Percentiles rank a stretch among this genome's conserved stretches.
These are phyloP conservation scores for Aleiodes alternator DNA, from an alignment of 2,888 invertebrate species.

Conservation along the genomic window DNA sequence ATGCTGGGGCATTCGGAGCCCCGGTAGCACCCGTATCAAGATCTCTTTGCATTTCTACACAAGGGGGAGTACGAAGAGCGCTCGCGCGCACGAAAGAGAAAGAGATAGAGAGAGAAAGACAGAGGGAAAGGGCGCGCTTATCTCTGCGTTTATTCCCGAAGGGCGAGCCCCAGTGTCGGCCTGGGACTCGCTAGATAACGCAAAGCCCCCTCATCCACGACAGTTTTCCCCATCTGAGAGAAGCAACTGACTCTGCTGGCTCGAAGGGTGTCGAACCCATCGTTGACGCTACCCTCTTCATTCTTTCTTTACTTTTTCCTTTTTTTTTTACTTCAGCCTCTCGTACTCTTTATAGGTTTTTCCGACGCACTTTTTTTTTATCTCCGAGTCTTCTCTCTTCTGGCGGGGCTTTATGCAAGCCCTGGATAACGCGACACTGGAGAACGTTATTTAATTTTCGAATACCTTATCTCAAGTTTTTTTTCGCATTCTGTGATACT, in stretches of 20 bases:
- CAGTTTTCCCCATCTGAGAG: conserved; percentile 13
- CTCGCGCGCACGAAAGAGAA: too few species aligned
- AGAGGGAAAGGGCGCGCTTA: conserved; percentile 66
- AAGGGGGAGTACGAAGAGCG: conserved; percentile 60
- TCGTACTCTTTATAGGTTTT: conserved; percentile 15
- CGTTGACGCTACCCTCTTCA: conserved; percentile 40
- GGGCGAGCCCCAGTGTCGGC: conserved; percentile 71
- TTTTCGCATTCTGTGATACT: conserved; percentile 17
- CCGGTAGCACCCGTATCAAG: conserved; percentile 71
- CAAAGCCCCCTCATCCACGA: conserved; percentile 49
- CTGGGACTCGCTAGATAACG: conserved; percentile 74
- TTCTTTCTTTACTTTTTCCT: conserved; percentile 1
- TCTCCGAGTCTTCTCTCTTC: conserved; percentile 30
- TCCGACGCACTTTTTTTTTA: conserved; percentile 33
- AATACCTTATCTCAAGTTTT: conserved; percentile 28
- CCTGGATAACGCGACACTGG: conserved; percentile 33
- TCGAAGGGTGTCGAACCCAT: conserved; percentile 47
- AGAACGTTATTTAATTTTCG: conserved; percentile 44
- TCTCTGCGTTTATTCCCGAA: conserved; percentile 74
- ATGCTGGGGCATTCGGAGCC: conserved; percentile 56
- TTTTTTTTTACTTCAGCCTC: conserved; percentile 1
- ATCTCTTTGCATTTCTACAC: conserved; percentile 73
- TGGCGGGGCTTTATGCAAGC: conserved; percentile 34
- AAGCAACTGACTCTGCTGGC: conserved; percentile 23
- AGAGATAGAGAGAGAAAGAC: conserved; percentile 53